Base-by-base conservation (phyloP, 1,140 invertebrate genomes). In the Macrostomum lignano region DNA sequence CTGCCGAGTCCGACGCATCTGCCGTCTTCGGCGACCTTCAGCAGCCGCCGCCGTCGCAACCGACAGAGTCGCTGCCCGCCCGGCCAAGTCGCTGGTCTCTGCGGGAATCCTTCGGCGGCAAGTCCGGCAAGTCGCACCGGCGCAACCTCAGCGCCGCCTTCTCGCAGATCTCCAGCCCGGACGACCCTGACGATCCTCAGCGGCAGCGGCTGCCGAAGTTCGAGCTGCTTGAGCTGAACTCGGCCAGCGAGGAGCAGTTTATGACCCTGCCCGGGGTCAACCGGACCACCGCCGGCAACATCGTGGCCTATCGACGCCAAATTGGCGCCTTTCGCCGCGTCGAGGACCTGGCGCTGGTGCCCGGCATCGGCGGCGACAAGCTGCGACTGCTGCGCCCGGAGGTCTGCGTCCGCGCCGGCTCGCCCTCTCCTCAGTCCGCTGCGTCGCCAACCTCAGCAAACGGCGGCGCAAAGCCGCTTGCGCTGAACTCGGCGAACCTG, bases 271-370 rank as follows among this genome's bases (percentile, higher is more conserved):
- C 69, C 1, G 71, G 70, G 3, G 65, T 74, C 17, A 67, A 56
- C 38, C 58, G 73, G 35, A 51, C 61, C 33, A 62, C 72, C 24
- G 73, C 73, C 14, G 64, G 64, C 35, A 70, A 69, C 46, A 75
- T 78, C 36, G 67, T 76, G 2, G 67, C 70, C 33, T 70, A 76
- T 54, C 57, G 73, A 17, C 65, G 66, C 42, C 62, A 66, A 40
- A 74, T 76, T 43, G 72, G 71, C 23, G 62, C 70, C 6, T 78
- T 73, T 51, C 67, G 70, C 38, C 66, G 67, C 48, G 62, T 75
- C 0, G 73, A 78, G 50, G 74, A 78, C 57, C 52, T 78, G 43
- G 73, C 72, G 7, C 56, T 76, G 20, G 73, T 76, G 9, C 69
- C 70, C 39, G 74, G 73, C 7, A 69, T 77, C 41, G 74, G 74